Evolutionary conservation across 2,797 vertebrate species (phyloP).

Genomic region (Pachyuromys duprasi): DNA sequence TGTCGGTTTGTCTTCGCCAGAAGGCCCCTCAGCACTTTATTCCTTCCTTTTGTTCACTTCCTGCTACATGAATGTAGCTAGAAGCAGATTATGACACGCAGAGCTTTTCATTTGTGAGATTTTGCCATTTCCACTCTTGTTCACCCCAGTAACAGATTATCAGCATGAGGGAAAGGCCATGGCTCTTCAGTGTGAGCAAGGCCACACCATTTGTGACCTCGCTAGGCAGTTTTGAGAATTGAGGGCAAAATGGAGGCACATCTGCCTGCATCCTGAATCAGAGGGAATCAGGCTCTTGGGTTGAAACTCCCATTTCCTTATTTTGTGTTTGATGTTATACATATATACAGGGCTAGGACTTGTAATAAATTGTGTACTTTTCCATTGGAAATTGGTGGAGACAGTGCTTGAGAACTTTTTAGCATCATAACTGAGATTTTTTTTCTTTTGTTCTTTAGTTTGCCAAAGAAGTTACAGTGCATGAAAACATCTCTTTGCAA

Average conservation of each 20-base stretch:
- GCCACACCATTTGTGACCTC: not conserved
- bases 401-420: constrained; percentile 29
- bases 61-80: not conserved
- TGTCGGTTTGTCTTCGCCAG: not conserved
- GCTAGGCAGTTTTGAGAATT: not conserved
- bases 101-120: not conserved
- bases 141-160: constrained; percentile 10
- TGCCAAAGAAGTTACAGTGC: constrained; percentile 86
- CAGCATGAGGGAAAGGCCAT: not conserved
- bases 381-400: constrained; percentile 38
- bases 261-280: not conserved
- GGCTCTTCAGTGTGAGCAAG: not conserved
- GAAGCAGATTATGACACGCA: not conserved
- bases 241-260: not conserved
- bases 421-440: constrained; percentile 64
- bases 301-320: constrained; percentile 32
- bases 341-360: not conserved
- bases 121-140: not conserved
- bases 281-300: not conserved
- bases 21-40: not conserved
- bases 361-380: constrained; percentile 45
- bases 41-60: constrained; percentile 31
- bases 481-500: constrained; percentile 86
- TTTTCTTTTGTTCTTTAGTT: constrained; percentile 76
- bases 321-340: constrained; percentile 15